Evolutionary conservation across 2,113 vertebrate genomes (phyloP).

Genomic region (Anthoscopus minutus): DNA sequence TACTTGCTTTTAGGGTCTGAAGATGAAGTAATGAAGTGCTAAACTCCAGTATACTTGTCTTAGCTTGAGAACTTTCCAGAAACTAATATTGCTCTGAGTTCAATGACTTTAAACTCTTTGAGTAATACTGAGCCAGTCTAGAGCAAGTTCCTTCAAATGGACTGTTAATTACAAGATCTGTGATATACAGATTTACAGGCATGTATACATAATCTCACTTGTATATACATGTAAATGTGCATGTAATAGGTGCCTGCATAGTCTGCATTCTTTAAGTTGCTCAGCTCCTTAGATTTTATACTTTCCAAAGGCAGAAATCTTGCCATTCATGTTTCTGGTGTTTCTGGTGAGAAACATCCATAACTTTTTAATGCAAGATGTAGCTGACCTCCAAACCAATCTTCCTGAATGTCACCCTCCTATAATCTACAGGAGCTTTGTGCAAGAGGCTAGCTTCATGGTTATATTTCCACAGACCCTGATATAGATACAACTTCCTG

Average conservation of each 20-base stretch:
- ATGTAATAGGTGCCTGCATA: accelerated
- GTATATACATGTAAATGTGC: background rate
- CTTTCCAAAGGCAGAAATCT: background rate
- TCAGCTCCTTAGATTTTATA: background rate
- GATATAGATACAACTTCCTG: background rate
- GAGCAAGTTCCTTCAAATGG: background rate
- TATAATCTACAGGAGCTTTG: background rate
- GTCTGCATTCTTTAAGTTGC: background rate
- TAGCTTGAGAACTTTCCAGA: background rate
- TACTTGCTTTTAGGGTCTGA: background rate
- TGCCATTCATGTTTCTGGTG: background rate
- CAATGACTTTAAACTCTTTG: background rate
- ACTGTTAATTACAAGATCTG: background rate
- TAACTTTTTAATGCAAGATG: background rate
- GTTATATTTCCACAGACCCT: background rate
- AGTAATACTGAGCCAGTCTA: background rate
- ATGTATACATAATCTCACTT: background rate
- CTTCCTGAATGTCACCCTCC: background rate
- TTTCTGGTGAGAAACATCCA: background rate
- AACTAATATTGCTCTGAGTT: background rate
- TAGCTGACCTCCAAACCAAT: background rate
- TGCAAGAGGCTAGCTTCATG: background rate
- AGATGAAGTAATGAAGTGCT: background rate
- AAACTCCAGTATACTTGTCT: background rate
- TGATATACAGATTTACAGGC: background rate